Conservation (phyloP, 2,113 vertebrate species). For the Synodontis membranacea region DNA sequence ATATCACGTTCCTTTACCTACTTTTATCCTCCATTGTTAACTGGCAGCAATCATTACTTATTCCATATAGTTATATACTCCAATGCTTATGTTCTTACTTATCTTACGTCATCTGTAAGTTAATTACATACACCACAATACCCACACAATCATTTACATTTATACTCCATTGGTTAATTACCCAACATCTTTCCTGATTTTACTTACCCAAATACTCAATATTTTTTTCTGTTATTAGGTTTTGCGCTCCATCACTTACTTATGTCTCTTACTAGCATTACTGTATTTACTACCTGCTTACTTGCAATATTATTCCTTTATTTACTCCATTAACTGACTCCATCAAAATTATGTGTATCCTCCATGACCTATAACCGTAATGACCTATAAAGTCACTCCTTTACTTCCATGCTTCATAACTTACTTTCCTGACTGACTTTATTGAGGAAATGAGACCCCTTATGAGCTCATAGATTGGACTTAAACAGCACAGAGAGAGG, state of each 20-base stretch:
- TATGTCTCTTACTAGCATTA: background rate
- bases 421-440: background rate
- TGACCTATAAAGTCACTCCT: background rate
- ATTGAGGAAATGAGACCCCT: background rate
- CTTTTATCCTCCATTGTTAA: background rate
- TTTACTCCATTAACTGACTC: background rate
- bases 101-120: background rate
- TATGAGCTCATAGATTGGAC: background rate
- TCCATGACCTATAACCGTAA: background rate
- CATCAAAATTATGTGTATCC: background rate
- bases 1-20: background rate
- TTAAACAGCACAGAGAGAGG: background rate
- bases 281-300: slow-evolving; percentile 12
- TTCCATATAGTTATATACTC: background rate
- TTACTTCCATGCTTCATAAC: background rate
- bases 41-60: background rate
- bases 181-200: too few species aligned
- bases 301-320: background rate
- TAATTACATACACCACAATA: background rate
- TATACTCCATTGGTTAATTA: background rate
- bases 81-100: background rate
- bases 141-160: background rate
- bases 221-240: background rate
- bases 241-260: background rate
- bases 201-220: too few species aligned